A percentile compares a stretch with the other conserved stretches of the same genome.
Conservation (phyloP, 1,140 invertebrate species). For the Oryctes rhinoceros region DNA sequence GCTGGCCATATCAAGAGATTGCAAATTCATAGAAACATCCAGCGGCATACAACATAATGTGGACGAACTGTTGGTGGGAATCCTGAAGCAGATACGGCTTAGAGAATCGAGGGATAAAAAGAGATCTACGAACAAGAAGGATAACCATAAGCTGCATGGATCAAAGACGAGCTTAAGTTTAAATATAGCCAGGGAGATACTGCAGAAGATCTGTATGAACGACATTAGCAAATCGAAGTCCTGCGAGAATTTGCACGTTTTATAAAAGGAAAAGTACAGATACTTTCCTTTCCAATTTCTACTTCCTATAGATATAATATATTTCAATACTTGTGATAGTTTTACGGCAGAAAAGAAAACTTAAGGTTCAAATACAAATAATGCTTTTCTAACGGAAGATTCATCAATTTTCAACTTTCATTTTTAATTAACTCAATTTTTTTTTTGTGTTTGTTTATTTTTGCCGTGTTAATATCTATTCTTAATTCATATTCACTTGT, state of each 20-base stretch:
- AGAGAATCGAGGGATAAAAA: constrained; percentile 73
- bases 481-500: too few relatives aligned
- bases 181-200: constrained; percentile 78
- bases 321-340: background rate
- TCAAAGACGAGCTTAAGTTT: constrained; percentile 77
- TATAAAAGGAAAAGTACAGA: constrained; percentile 66
- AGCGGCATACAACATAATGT: constrained; percentile 92
- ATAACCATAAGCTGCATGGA: constrained; percentile 66
- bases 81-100: constrained; percentile 85
- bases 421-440: too few relatives aligned
- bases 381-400: background rate
- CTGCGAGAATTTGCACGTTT: constrained; percentile 89
- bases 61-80: constrained; percentile 87
- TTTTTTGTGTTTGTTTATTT: too few relatives aligned
- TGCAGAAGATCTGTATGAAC: constrained; percentile 87
- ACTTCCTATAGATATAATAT: background rate
- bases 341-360: background rate
- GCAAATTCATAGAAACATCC: constrained; percentile 93
- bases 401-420: background rate
- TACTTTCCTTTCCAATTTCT: background rate
- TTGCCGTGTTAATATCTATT: too few relatives aligned
- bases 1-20: constrained; percentile 83
- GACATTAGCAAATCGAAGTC: constrained; percentile 88
- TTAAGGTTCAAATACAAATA: background rate
- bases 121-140: constrained; percentile 59